Conservation (phyloP, 1,140 invertebrate species). For the Caenorhabditis briggsae region DNA sequence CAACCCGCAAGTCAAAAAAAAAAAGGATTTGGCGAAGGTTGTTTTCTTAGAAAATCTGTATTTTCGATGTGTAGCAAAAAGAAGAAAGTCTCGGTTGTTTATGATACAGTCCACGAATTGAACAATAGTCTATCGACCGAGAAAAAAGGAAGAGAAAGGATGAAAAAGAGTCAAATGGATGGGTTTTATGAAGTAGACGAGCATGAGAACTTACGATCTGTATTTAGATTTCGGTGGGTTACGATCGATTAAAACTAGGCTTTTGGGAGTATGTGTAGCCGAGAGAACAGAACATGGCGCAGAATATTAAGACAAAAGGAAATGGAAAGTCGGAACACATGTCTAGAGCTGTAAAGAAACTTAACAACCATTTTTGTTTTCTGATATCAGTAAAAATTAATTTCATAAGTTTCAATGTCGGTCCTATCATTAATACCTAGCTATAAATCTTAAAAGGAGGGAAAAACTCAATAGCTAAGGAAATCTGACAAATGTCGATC, state of each 20-base stretch:
- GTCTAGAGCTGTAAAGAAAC: not conserved
- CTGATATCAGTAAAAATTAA: no score
- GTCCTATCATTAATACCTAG: no score
- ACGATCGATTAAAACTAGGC: constrained; percentile 31
- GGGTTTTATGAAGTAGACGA: constrained; percentile 31
- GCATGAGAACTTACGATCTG: constrained; percentile 45
- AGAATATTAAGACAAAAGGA: not conserved
- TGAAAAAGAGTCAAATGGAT: constrained; percentile 20
- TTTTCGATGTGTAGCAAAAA: not conserved
- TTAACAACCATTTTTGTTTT: not conserved
- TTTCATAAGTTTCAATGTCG: no score
- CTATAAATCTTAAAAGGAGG: not conserved
- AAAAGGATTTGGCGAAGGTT: no score
- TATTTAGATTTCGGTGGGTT: constrained; percentile 3
- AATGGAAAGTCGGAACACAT: constrained; percentile 9
- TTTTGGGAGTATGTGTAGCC: not conserved
- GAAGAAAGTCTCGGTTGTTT: constrained; percentile 20
- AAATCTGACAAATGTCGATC: not conserved
- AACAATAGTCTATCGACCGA: constrained; percentile 11
- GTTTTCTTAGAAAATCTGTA: no score
- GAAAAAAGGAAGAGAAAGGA: constrained; percentile 28
- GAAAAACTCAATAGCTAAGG: not conserved
- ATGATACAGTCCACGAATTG: constrained; percentile 44
- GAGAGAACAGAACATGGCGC: constrained; percentile 44
- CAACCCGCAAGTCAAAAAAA: no score